A percentile compares a stretch with the other conserved stretches of the same genome.
Evolutionary conservation across 2,797 vertebrate species (phyloP).

Genomic region (Danio jaintianensis): DNA sequence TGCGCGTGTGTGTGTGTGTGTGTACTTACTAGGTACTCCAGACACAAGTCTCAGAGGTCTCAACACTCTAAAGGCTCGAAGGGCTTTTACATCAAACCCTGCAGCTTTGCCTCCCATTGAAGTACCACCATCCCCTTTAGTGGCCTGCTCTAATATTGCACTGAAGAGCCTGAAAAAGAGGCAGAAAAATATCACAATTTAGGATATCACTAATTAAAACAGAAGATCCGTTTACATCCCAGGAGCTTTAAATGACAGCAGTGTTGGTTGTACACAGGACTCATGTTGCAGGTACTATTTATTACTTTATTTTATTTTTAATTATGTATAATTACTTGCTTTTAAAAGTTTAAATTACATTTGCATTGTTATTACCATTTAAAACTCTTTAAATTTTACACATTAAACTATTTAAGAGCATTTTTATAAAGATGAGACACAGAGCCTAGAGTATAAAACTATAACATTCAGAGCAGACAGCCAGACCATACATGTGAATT

Average conservation of each 20-base stretch:
- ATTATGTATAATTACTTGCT: too few relatives aligned
- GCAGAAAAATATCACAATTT: background rate
- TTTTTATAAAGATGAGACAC: too few relatives aligned
- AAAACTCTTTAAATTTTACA: too few relatives aligned
- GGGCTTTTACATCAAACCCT: conserved; percentile 97
- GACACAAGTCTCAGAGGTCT: conserved; percentile 95
- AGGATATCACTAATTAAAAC: background rate
- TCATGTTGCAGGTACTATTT: background rate
- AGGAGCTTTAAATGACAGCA: background rate
- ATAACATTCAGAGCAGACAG: too few relatives aligned
- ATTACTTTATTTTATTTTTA: background rate
- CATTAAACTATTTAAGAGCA: too few relatives aligned
- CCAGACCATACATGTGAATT: background rate
- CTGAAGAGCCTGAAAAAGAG: conserved; percentile 90
- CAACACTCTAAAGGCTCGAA: conserved; percentile 95
- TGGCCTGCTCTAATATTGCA: conserved; percentile 99
- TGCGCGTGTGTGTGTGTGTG: background rate
- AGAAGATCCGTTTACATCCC: background rate
- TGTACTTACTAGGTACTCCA: conserved; percentile 96
- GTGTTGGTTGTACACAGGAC: background rate
- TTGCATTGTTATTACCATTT: too few relatives aligned
- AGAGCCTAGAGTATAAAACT: too few relatives aligned
- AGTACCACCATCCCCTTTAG: conserved; percentile 93
- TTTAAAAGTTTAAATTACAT: background rate
- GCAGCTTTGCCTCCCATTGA: conserved; percentile 97